Conservation (phyloP, 2,797 vertebrate genomes). For the Merluccius polli region DNA sequence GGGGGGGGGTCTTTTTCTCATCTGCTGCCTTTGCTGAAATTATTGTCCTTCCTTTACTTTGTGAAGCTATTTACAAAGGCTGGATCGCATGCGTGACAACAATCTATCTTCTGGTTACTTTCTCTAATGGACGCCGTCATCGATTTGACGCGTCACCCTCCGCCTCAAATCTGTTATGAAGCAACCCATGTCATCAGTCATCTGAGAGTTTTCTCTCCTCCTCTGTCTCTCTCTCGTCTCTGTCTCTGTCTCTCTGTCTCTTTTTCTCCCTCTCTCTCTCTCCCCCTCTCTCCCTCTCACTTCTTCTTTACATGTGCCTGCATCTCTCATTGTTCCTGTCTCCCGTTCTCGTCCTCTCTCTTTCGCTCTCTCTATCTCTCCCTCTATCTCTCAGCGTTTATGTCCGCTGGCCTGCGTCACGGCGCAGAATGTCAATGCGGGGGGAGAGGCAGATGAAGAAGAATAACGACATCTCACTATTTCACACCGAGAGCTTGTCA, state of each 20-base stretch:
- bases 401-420: background rate
- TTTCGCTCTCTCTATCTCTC: background rate
- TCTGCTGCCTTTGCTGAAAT: slow-evolving; percentile 17
- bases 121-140: slow-evolving; percentile 34
- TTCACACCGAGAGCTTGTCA: slow-evolving; percentile 38
- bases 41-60: slow-evolving; percentile 33
- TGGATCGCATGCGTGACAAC: slow-evolving; percentile 34
- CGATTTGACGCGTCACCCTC: slow-evolving; percentile 56
- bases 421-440: slow-evolving; percentile 20
- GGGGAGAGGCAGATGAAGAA: slow-evolving; percentile 25
- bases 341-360: background rate
- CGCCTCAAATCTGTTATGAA: slow-evolving; percentile 48
- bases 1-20: background rate
- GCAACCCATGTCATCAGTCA: slow-evolving; percentile 52
- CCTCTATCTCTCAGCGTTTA: slow-evolving; percentile 24
- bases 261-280: background rate
- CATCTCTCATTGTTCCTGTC: slow-evolving; percentile 32
- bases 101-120: slow-evolving; percentile 44
- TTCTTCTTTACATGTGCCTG: slow-evolving; percentile 8
- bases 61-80: slow-evolving; percentile 37
- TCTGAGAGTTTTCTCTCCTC: slow-evolving; percentile 32
- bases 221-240: slow-evolving; percentile 32
- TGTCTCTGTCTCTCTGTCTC: background rate
- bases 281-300: background rate
- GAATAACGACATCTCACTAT: slow-evolving; percentile 47